Base-by-base conservation (phyloP, 2,797 vertebrate species). In the Lagodon rhomboides region DNA sequence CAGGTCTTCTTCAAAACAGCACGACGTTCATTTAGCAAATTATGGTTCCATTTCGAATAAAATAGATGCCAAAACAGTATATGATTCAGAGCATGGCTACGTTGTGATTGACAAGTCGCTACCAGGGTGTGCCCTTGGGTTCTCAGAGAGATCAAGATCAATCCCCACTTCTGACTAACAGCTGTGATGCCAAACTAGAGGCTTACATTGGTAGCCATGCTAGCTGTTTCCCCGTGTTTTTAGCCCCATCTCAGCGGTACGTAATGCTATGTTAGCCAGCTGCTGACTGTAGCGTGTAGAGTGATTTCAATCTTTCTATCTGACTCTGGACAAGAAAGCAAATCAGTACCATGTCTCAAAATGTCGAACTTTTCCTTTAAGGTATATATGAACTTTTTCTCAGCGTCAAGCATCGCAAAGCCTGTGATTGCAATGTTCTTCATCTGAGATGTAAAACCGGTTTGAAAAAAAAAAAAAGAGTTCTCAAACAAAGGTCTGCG, bases 401-500 rank as follows among this genome's bases (percentile, higher is more conserved):
- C 5, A 43, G 71, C 71, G 63, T 79, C 50, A 72, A 82, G 77
- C 55, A 72, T 38, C 12, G 47, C 55, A 75, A 68, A 80, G 67
- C 60, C 68, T 15, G 20, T 64, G 77, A 90, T 83, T 80, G 59
- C 62, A 72, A 72, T 84, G 89, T 80, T 72, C 60, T 7, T 53
- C 76, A 23, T 73, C 55, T 49, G 65, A 76, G 67, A 85, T 76
- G 44, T 65, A 7, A n/a, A 72, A 61, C 18, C 59, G 50, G 12
- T 53, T 77, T 54, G 1, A 51, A 38, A 63, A 49, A 34, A 64
- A 58, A 59, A 64, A 54, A 43, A n/a, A n/a, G 23, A 62, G 59
- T 15, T 12, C 63, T 86, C 41, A 79, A 87, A 91, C 88, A 91
- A 85, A 83, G 76, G 79, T 62, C 73, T 59, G 80, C 27, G 75